A percentile compares a stretch with the other conserved stretches of the same genome.
phyloP scores from a whole-genome alignment of 1,140 invertebrate genomes.

The Rhyacophila brunnea region DNA sequence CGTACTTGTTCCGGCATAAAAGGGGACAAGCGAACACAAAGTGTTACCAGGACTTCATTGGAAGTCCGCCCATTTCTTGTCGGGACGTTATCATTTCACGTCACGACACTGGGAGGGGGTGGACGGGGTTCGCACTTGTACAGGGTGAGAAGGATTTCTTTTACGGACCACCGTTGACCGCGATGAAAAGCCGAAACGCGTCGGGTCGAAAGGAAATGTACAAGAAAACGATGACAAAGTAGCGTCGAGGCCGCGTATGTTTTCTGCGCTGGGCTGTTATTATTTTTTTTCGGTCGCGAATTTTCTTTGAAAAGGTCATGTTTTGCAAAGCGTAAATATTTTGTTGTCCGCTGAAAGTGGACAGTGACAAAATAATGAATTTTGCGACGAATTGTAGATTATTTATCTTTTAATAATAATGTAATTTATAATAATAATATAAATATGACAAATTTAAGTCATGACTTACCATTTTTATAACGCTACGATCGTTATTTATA shows the following conservation, averaged over 20 bases:
- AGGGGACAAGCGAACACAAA: constrained; percentile 33
- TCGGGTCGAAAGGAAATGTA: constrained; percentile 8
- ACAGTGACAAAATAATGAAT: too few relatives aligned
- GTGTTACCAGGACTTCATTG: constrained; percentile 33
- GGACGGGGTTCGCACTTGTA: not conserved
- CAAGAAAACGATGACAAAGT: not conserved
- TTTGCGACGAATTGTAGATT: too few relatives aligned
- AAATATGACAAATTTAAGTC: too few relatives aligned
- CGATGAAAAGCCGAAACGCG: constrained; percentile 13
- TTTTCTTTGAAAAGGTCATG: not conserved
- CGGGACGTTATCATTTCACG: constrained; percentile 31
- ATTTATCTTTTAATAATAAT: too few relatives aligned
- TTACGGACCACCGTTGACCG: constrained; percentile 14
- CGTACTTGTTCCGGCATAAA: constrained; percentile 25
- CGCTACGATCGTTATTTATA: too few relatives aligned
- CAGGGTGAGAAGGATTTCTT: constrained; percentile 10
- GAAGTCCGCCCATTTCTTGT: constrained; percentile 35
- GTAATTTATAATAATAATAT: too few relatives aligned
- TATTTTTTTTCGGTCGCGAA: not conserved
- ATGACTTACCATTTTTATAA: too few relatives aligned
- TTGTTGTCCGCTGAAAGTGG: too few relatives aligned
- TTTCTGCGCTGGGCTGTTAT: not conserved
- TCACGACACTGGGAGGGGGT: constrained; percentile 1
- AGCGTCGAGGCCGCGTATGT: not conserved
- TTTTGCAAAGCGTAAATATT: too few relatives aligned